Evolutionary conservation across 1,140 invertebrate genomes (phyloP).

Genomic region (Brachionus calyciflorus): DNA sequence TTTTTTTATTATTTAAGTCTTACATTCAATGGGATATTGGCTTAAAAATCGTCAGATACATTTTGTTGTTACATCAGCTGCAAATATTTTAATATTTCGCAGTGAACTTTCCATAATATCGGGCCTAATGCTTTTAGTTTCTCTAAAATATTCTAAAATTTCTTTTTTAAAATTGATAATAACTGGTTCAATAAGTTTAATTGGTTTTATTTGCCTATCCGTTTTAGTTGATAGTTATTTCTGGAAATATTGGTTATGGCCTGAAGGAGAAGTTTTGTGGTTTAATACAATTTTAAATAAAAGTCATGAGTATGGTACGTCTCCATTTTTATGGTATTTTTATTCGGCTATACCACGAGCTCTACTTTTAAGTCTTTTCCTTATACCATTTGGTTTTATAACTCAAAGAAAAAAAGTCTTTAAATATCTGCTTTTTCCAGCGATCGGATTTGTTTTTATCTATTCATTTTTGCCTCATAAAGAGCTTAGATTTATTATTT

Average conservation of each 20-base stretch:
- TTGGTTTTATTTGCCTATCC: constrained; percentile 68
- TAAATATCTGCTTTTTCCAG: constrained; percentile 47
- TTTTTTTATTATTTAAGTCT: constrained; percentile 65
- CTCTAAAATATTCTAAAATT: constrained; percentile 17
- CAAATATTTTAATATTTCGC: constrained; percentile 84
- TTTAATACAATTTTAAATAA: constrained; percentile 91
- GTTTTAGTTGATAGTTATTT: constrained; percentile 84
- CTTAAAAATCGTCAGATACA: constrained; percentile 69
- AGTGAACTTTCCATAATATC: constrained; percentile 73
- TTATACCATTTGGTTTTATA: constrained; percentile 76
- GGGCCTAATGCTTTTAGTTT: constrained; percentile 40
- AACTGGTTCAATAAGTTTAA: neutral
- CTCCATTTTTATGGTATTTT: constrained; percentile 96
- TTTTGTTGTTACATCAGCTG: constrained; percentile 79
- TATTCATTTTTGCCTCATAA: constrained; percentile 97
- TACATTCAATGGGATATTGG: constrained; percentile 81
- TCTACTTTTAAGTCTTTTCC: constrained; percentile 74
- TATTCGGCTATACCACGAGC: constrained; percentile 90
- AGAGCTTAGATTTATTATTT: constrained; percentile 95
- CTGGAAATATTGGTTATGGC: constrained; percentile 86
- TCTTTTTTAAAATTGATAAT: neutral
- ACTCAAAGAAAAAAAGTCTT: constrained; percentile 69
- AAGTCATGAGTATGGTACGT: constrained; percentile 93
- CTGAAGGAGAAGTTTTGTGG: constrained; percentile 93
- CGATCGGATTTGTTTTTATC: constrained; percentile 73